Conservation (phyloP, 2,888 invertebrate species). For the Ceriagrion tenellum region DNA sequence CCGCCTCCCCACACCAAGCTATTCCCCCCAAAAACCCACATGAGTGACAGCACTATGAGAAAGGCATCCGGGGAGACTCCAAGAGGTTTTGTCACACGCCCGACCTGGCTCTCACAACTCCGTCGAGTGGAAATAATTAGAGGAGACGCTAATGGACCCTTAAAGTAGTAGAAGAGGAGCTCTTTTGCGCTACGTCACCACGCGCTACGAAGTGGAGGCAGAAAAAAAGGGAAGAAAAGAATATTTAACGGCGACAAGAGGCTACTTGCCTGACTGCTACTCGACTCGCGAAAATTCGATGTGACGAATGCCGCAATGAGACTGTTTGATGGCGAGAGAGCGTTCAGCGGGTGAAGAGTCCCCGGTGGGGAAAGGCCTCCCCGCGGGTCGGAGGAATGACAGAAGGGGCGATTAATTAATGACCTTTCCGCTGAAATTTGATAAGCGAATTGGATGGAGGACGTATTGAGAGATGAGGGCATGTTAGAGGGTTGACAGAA, state of each 20-base stretch:
- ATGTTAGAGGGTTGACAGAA: no score
- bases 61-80: slow-evolving; percentile 56
- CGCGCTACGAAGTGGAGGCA: neutral
- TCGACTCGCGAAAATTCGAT: slow-evolving; percentile 23
- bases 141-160: slow-evolving; percentile 62
- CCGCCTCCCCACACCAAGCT: slow-evolving; percentile 29
- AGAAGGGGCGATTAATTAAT: neutral
- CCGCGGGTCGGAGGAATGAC: neutral
- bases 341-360: neutral
- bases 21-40: slow-evolving; percentile 16
- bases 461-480: neutral
- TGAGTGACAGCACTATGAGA: slow-evolving; percentile 66
- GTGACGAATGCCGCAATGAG: slow-evolving; percentile 39
- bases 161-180: slow-evolving; percentile 30
- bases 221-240: neutral
- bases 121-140: slow-evolving; percentile 59
- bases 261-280: neutral
- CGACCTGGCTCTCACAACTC: slow-evolving; percentile 57
- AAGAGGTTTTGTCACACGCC: slow-evolving; percentile 58
- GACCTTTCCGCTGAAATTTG: neutral
- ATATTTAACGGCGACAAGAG: neutral
- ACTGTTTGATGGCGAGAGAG: neutral
- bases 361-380: neutral
- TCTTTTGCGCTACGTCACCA: neutral
- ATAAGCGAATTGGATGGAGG: neutral